A percentile compares a stretch with the other conserved stretches of the same genome.
Evolutionary conservation across 2,113 vertebrate species (phyloP).

Genomic region (Ariopsis seemanni): DNA sequence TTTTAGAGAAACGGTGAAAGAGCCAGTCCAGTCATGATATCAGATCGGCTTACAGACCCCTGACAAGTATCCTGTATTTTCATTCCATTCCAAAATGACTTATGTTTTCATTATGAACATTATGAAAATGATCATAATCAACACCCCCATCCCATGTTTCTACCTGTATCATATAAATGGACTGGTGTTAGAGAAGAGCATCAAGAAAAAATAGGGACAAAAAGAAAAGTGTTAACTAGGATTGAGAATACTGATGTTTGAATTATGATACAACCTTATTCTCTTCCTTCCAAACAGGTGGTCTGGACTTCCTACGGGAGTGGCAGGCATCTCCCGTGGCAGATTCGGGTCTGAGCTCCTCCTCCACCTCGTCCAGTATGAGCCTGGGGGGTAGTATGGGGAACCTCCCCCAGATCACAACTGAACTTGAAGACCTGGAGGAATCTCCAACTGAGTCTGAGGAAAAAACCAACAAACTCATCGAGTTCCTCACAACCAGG

Average conservation of each 20-base stretch:
- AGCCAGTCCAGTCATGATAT: not conserved
- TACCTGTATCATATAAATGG: not conserved
- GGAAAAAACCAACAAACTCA: conserved; percentile 95
- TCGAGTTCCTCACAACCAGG: conserved; percentile 98
- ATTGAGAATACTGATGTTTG: not conserved
- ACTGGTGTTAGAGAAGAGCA: not conserved
- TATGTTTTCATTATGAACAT: not conserved
- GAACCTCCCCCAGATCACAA: conserved; percentile 89
- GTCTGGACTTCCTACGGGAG: conserved; percentile 93
- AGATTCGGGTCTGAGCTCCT: conserved; percentile 93
- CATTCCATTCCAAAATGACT: not conserved
- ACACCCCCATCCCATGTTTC: not conserved
- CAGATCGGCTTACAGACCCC: not conserved
- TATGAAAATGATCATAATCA: not conserved
- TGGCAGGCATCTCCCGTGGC: conserved; percentile 89
- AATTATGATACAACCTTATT: not conserved
- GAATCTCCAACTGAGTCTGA: conserved; percentile 81
- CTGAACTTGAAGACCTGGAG: conserved; percentile 88
- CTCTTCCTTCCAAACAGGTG: conserved; percentile 70
- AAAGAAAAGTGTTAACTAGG: not conserved
- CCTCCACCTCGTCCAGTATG: conserved; percentile 94
- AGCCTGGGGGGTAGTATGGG: conserved; percentile 93
- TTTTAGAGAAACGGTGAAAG: not conserved
- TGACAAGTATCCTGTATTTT: not conserved
- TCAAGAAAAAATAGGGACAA: not conserved